Base-by-base conservation (phyloP, 2,113 vertebrate species). In the Morphnarchus princeps region DNA sequence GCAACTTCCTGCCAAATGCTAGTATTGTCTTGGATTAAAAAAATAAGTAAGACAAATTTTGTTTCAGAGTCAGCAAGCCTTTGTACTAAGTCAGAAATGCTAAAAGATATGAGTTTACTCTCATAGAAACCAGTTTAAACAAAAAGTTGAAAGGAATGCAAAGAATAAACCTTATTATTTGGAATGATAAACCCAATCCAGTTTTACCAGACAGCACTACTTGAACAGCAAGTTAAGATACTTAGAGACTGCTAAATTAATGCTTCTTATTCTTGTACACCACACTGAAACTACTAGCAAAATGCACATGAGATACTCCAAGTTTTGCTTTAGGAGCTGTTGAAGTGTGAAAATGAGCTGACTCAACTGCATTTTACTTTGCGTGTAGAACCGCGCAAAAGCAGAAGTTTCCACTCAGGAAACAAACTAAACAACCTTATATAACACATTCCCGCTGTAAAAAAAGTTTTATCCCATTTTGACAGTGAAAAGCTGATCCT, bases 11-110 rank as follows among this genome's bases (percentile, higher is more conserved):
- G 95, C 69, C 97, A 97, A 96, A 96, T 69, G 80, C 90, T 94
- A 93, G 66, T 97, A 97, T 95, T 82, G 97, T 95, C 95, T 93
- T 96, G 85, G 91, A 97, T 95, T 97, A 96, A 97, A 97, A 93
- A 97, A 97, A 94, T 93, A 97, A 98, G 96, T 90, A 96, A 2
- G 7, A 96, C 87, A 91, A 88, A 95, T 86, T 95, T 89, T 97
- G 83, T 79, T 96, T 95, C 94, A 80, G 65, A 90, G 89, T 95
- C 94, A 97, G 63, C 95, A 96, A 95, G 76, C 91, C 93, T 92
- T 85, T 70, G 86, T 79, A 85, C 7, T 63, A 83, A 86, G 84
- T 93, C 92, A 96, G 78, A 97, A 97, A 90, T 58, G 65, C 86
- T 69, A 76, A 71, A 96, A 93, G 88, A 89, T 26, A 74, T 0